Percentiles rank a stretch among this genome's conserved stretches.
phyloP scores from a whole-genome alignment of 64 coral and sea anemone species.

The Montipora capricornis region DNA sequence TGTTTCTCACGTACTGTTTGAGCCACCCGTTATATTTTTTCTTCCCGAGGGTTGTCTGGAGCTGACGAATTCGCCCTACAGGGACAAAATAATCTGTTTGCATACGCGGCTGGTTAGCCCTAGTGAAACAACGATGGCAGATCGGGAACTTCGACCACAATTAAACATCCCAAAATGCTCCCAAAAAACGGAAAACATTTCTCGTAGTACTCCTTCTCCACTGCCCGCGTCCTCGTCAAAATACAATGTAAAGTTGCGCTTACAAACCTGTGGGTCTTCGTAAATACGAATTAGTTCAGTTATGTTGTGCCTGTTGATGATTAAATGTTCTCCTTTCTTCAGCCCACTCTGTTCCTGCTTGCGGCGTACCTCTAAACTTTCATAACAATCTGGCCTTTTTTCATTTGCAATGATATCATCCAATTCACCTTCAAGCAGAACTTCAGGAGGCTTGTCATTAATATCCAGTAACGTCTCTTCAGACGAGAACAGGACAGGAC shows the following conservation, averaged over 20 bases:
- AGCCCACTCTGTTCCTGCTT: neutral
- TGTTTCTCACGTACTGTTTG: neutral
- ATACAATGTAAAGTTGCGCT: neutral
- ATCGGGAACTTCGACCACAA: neutral
- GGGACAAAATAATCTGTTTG: neutral
- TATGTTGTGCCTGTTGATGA: neutral
- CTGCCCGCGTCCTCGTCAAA: constrained; percentile 11
- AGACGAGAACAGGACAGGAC: neutral
- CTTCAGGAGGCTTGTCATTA: neutral
- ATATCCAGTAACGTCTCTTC: neutral
- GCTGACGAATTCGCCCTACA: neutral
- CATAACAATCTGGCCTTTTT: neutral
- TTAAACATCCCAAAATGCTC: neutral
- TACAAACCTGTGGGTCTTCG: constrained; percentile 38
- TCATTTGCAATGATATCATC: neutral
- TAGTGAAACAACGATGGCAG: neutral
- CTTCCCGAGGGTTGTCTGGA: neutral
- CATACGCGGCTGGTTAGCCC: neutral
- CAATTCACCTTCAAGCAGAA: neutral
- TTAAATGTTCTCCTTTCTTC: neutral
- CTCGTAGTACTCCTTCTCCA: neutral
- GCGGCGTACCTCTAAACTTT: neutral
- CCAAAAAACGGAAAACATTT: constrained; percentile 27
- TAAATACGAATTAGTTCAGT: constrained; percentile 6
- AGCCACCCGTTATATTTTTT: constrained; percentile 28